phyloP scores from a whole-genome alignment of 2,888 invertebrate species.

The Diarsia dahlii region DNA sequence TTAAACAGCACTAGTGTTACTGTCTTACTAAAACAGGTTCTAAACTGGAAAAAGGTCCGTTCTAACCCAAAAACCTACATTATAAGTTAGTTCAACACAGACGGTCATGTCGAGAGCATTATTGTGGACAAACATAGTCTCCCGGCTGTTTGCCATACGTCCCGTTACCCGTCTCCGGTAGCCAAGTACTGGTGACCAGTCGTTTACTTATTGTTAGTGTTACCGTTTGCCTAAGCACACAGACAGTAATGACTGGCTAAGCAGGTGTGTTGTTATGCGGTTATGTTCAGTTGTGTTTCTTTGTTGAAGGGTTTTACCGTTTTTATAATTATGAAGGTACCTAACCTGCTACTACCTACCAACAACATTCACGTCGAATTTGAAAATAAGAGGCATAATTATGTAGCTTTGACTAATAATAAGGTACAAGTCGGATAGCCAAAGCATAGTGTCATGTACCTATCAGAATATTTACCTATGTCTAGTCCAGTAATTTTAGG shows the following conservation, averaged over 20 bases:
- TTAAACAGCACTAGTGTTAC: conserved; percentile 37
- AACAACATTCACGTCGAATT: background rate
- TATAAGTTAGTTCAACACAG: conserved; percentile 54
- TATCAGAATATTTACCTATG: too few species aligned
- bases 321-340: too few species aligned
- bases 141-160: conserved; percentile 54
- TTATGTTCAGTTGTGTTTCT: background rate
- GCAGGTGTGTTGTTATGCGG: conserved; percentile 10
- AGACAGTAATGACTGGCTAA: conserved; percentile 27
- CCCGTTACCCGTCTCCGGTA: conserved; percentile 62
- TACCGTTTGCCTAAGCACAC: conserved; percentile 49
- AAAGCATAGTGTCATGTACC: too few species aligned
- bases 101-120: conserved; percentile 48
- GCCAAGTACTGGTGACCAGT: background rate
- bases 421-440: background rate
- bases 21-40: conserved; percentile 52
- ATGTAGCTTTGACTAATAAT: background rate
- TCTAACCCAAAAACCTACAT: conserved; percentile 63
- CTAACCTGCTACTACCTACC: too few species aligned
- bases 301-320: background rate
- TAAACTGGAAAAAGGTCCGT: conserved; percentile 23
- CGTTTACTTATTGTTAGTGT: conserved; percentile 74
- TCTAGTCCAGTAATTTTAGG: too few species aligned
- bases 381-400: background rate
- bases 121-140: conserved; percentile 54